phyloP scores from a whole-genome alignment of 2,797 vertebrate genomes.

The Thunnus albacares region DNA sequence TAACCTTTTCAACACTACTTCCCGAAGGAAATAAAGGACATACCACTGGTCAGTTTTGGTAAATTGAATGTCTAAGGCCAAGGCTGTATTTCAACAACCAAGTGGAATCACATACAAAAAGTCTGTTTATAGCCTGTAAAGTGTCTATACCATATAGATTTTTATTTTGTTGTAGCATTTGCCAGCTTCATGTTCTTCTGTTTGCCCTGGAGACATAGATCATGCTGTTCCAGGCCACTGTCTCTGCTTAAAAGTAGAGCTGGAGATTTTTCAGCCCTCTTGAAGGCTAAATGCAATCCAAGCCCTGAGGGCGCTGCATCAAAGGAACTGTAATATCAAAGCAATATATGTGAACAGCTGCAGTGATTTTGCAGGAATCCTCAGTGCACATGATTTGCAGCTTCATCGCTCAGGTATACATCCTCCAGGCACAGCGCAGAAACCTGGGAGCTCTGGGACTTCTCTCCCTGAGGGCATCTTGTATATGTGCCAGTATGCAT shows the following conservation, averaged over 20 bases:
- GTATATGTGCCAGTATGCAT: constrained; percentile 13
- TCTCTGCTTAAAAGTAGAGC: constrained; percentile 58
- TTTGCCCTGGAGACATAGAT: constrained; percentile 59
- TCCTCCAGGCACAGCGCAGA: constrained; percentile 41
- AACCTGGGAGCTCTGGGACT: constrained; percentile 33
- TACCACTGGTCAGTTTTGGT: neutral
- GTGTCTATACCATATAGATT: constrained; percentile 29
- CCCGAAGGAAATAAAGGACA: constrained; percentile 2
- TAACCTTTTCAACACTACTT: constrained; percentile 37
- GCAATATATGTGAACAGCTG: constrained; percentile 67
- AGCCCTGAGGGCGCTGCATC: constrained; percentile 68
- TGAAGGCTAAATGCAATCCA: constrained; percentile 67
- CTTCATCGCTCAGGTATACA: constrained; percentile 50
- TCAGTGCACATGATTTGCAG: constrained; percentile 52
- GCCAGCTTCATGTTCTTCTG: constrained; percentile 45
- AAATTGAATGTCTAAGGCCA: constrained; percentile 12
- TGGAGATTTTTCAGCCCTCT: constrained; percentile 59
- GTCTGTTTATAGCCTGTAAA: constrained; percentile 34
- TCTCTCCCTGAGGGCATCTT: constrained; percentile 9
- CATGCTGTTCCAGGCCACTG: constrained; percentile 45
- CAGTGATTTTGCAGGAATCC: constrained; percentile 56
- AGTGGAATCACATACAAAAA: constrained; percentile 33
- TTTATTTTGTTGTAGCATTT: constrained; percentile 42
- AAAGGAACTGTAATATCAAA: constrained; percentile 71
- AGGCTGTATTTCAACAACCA: constrained; percentile 19